Conservation (phyloP, 2,113 vertebrate genomes). For the Gnathonemus echidnorhynchus region DNA sequence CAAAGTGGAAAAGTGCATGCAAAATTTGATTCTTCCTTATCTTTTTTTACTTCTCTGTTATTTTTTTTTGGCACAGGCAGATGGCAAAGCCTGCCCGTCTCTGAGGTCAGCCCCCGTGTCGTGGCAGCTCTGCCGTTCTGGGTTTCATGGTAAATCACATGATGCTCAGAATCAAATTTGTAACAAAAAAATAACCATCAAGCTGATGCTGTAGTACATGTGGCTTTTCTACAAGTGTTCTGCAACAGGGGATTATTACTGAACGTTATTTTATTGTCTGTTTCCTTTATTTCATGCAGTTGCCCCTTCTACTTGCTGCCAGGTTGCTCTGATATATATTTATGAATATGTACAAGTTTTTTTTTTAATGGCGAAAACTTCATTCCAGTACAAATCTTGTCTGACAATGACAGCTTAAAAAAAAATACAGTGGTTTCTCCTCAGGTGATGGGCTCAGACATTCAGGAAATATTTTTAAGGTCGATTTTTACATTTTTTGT, state of each 20-base stretch:
- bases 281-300: constrained; percentile 61
- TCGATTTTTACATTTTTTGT: constrained; percentile 65
- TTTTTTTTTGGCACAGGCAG: constrained; percentile 52
- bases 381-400: constrained; percentile 50
- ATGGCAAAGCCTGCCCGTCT: constrained; percentile 53
- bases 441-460: constrained; percentile 60
- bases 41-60: neutral
- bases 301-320: constrained; percentile 55
- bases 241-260: constrained; percentile 60
- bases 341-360: constrained; percentile 46
- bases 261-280: constrained; percentile 47
- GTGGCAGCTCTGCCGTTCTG: constrained; percentile 30
- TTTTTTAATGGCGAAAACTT: constrained; percentile 47
- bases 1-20: constrained; percentile 64
- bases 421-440: constrained; percentile 43
- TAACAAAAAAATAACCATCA: constrained; percentile 75
- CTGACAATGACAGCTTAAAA: constrained; percentile 44
- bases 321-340: constrained; percentile 63
- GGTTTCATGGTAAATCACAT: constrained; percentile 67
- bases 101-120: constrained; percentile 56
- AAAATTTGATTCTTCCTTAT: constrained; percentile 45
- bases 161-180: constrained; percentile 65
- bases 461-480: constrained; percentile 70
- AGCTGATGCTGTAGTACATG: constrained; percentile 48
- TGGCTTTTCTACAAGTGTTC: constrained; percentile 54